These are phyloP conservation scores for Cacoxenus indagator DNA, from an alignment of 2,888 invertebrate genomes.

Conservation along the genomic window DNA sequence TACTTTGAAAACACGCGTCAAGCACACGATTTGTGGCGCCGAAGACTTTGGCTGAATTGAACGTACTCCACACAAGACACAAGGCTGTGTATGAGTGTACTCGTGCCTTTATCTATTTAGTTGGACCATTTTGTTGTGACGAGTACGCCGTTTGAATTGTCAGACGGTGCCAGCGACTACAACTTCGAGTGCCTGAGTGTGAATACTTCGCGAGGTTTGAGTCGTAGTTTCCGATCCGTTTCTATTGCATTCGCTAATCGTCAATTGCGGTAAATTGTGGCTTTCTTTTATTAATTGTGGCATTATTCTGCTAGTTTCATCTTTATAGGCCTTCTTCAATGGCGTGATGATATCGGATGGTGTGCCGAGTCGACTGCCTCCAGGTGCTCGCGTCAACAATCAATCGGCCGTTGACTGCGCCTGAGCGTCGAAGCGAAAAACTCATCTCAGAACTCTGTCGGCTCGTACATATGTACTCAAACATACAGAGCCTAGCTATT, in stretches of 20 bases:
- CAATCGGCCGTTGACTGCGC: slow-evolving; percentile 13
- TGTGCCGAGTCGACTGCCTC: background rate
- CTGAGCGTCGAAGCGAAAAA: background rate
- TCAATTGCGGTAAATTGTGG: slow-evolving; percentile 23
- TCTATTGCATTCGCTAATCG: background rate
- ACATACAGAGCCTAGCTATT: too few species aligned
- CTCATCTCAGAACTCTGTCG: background rate
- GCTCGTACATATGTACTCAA: too few species aligned
- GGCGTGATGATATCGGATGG: background rate
- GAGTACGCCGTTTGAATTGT: background rate
- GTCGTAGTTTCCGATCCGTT: background rate
- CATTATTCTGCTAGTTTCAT: slow-evolving; percentile 2
- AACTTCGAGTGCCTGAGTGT: background rate
- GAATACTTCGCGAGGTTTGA: too few species aligned
- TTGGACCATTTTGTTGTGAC: background rate
- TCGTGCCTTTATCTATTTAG: background rate
- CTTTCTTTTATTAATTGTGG: slow-evolving; percentile 12
- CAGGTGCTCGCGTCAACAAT: background rate
- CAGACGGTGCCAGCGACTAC: background rate
- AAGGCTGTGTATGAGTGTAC: too few species aligned
- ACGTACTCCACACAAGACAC: background rate
- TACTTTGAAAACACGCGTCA: background rate
- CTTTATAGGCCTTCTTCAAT: background rate
- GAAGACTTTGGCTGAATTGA: background rate
- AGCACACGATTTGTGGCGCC: slow-evolving; percentile 1